phyloP scores from a whole-genome alignment of 2,113 vertebrate genomes.

The Coracopsis vasa region DNA sequence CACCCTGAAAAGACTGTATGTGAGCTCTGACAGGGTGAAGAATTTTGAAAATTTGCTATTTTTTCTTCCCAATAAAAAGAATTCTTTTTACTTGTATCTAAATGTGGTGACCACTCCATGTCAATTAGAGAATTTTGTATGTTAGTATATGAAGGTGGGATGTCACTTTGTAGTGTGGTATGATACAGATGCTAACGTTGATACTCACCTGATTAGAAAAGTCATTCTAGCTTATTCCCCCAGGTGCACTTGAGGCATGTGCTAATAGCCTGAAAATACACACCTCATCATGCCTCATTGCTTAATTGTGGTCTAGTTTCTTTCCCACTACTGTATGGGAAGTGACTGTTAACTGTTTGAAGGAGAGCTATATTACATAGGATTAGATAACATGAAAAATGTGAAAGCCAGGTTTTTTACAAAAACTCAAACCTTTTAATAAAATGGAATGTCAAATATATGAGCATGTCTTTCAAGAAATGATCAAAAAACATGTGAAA shows the following conservation, averaged over 20 bases:
- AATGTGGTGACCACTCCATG: background rate
- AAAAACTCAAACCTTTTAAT: slow-evolving; percentile 35
- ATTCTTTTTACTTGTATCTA: background rate
- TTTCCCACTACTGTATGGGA: background rate
- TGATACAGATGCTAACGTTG: background rate
- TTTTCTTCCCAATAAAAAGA: background rate
- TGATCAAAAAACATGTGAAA: slow-evolving; percentile 63
- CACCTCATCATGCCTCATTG: background rate
- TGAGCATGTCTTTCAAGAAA: slow-evolving; percentile 48
- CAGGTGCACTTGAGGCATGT: background rate
- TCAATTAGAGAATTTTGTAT: background rate
- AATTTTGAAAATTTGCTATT: background rate
- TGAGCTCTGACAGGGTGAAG: background rate
- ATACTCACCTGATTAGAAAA: background rate
- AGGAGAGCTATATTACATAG: background rate
- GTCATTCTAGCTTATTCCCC: background rate
- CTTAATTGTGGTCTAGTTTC: background rate
- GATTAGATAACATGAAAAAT: slow-evolving; percentile 39
- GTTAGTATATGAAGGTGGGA: background rate
- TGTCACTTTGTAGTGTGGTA: background rate
- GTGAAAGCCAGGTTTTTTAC: slow-evolving; percentile 2
- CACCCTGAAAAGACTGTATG: too few relatives aligned
- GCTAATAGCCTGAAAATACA: background rate
- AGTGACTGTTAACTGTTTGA: slow-evolving; percentile 10
- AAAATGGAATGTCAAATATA: slow-evolving; percentile 52